Conservation (phyloP, 2,113 vertebrate species). For the Myxocyprinus asiaticus region DNA sequence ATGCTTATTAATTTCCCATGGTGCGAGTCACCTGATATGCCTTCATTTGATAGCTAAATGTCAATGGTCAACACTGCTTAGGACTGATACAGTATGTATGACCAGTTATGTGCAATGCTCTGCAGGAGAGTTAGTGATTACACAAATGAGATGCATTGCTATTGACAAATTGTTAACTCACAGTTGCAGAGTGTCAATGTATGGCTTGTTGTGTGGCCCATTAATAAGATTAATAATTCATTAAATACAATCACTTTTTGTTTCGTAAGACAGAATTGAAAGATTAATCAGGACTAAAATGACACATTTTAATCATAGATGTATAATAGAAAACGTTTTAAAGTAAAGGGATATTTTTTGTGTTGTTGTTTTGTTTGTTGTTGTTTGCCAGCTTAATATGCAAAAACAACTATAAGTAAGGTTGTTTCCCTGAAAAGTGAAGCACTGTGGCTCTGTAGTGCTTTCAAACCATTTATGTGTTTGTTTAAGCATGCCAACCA, state of each 20-base stretch:
- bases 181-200: slow-evolving; percentile 9
- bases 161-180: slow-evolving; percentile 36
- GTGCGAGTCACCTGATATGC: slow-evolving; percentile 39
- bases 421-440: no score
- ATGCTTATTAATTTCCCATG: slow-evolving; percentile 54
- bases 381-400: no score
- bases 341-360: neutral
- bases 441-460: no score
- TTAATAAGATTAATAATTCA: slow-evolving; percentile 42
- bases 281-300: slow-evolving; percentile 11
- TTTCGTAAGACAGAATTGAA: slow-evolving; percentile 29
- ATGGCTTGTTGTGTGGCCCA: neutral
- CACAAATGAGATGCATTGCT: slow-evolving; percentile 36
- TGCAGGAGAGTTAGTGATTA: slow-evolving; percentile 5
- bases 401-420: no score
- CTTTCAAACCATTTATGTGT: no score
- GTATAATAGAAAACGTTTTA: slow-evolving; percentile 13
- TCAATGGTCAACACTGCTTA: slow-evolving; percentile 1
- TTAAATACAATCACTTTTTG: slow-evolving; percentile 26
- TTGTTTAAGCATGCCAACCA: no score
- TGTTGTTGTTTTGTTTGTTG: no score
- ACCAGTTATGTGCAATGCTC: slow-evolving; percentile 25
- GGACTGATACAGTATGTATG: slow-evolving; percentile 23
- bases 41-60: neutral
- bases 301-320: neutral